These are phyloP conservation scores for Drosophila neocordata DNA, from an alignment of 1,140 invertebrate genomes.

Conservation along the genomic window DNA sequence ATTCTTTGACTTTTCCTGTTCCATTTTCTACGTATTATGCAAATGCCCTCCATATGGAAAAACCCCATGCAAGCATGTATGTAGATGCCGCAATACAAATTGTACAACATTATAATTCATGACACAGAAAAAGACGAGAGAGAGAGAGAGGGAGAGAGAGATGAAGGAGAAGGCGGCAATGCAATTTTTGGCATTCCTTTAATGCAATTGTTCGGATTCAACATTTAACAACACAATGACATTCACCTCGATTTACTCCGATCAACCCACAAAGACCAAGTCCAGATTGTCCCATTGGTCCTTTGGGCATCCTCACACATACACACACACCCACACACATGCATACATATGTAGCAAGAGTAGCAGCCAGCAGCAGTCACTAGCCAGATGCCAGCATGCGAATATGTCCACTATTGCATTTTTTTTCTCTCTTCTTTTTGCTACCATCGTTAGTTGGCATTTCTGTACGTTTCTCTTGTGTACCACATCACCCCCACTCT, in stretches of 20 bases:
- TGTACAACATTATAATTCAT: constrained; percentile 74
- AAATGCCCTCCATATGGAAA: constrained; percentile 19
- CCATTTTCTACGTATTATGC: constrained; percentile 16
- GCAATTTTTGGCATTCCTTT: constrained; percentile 62
- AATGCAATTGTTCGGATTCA: constrained; percentile 17
- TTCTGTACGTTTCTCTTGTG: constrained; percentile 31
- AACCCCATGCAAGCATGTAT: constrained; percentile 18
- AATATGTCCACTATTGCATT: constrained; percentile 5
- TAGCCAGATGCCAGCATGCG: neutral
- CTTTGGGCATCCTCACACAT: neutral
- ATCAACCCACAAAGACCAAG: constrained; percentile 7
- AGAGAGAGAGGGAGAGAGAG: neutral
- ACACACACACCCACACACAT: neutral
- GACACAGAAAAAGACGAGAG: constrained; percentile 21
- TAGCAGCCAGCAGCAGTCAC: neutral
- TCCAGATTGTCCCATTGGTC: constrained; percentile 6
- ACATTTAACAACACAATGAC: constrained; percentile 7
- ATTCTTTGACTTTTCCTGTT: neutral
- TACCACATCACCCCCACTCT: neutral
- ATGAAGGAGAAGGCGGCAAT: constrained; percentile 14
- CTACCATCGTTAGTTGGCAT: constrained; percentile 50
- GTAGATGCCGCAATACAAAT: constrained; percentile 56
- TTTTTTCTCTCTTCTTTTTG: neutral
- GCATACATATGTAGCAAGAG: neutral
- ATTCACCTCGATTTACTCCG: constrained; percentile 9